Base-by-base conservation (phyloP, 2,113 vertebrate species). In the Axis porcinus region DNA sequence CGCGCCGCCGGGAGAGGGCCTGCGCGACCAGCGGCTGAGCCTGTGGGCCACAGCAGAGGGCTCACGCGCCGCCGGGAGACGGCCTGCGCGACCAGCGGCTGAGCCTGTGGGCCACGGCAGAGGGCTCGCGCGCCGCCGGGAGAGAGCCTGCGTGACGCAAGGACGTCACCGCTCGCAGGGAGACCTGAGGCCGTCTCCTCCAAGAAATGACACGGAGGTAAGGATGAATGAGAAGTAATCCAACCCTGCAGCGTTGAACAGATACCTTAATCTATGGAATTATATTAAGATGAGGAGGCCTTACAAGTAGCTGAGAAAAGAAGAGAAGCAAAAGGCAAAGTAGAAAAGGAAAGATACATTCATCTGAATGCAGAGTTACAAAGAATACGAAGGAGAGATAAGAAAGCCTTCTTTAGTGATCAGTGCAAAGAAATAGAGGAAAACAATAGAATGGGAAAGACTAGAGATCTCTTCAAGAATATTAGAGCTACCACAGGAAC, bases 41-140 rank as follows among this genome's bases (percentile, higher is more conserved):
- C 33, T 67, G 64, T 19, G 64, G 33, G 8, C 64, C 33, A n/a
- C 16, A 19, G 7, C 4, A 4, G 33, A 21, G 33, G 5, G 64
- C 1, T 67, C 33, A 3, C 19, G 33, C 0, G 17, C 33, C n/a
- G 8, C 33, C 19, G 10, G 33, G 33, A 36, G 10, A 67, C 4
- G 0, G 17, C 33, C 60, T 67, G 64, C 47, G 11, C 47, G 11
- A 12, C 11, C 64, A 67, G 0, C 8, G 9, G 9, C 33, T n/a
- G 64, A 19, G 33, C 21, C 33, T 67, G 64, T 19, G 64, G 33
- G 17, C 64, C 64, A 67, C 3, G 10, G 7, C 16, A 36, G 33
- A 36, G 64, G 5, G 64, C 0, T 67, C 33, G 5, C 10, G 33
- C 0, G 17, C 33, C n/a, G 8, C 33, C 5, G 19, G 33, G 17